phyloP scores from a whole-genome alignment of 2,888 invertebrate genomes.

The Trachelus troglodyta region DNA sequence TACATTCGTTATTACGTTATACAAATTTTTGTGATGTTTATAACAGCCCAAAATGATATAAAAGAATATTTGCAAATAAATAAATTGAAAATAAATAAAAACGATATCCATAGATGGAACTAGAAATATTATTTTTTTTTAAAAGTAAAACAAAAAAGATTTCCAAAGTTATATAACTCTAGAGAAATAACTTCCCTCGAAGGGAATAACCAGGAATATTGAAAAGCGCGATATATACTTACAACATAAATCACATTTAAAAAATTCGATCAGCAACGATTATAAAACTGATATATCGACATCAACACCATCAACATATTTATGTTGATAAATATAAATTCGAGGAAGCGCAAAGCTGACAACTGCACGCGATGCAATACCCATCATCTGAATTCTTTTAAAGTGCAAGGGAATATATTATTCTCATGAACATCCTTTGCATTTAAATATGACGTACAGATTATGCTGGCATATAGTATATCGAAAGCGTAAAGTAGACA shows the following conservation, averaged over 20 bases:
- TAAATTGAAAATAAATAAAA: neutral
- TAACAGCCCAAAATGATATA: neutral
- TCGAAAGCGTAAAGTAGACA: neutral
- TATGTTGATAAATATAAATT: neutral
- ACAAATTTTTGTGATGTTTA: neutral
- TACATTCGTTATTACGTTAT: neutral
- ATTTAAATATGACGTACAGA: neutral
- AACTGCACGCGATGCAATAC: neutral
- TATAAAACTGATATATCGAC: neutral
- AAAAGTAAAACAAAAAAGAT: neutral
- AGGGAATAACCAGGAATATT: neutral
- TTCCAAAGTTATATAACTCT: neutral
- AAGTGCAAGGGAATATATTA: neutral
- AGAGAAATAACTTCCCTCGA: neutral
- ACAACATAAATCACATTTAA: neutral
- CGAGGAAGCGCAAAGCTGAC: neutral
- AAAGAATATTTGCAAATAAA: neutral
- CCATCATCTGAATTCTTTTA: neutral
- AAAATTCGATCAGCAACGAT: neutral
- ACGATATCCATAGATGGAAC: neutral
- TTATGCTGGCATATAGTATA: neutral
- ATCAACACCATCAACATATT: neutral
- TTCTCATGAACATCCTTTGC: neutral
- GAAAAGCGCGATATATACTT: neutral
- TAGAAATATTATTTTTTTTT: neutral